Conservation (phyloP, 2,797 vertebrate genomes). For the Hyperoplus immaculatus region DNA sequence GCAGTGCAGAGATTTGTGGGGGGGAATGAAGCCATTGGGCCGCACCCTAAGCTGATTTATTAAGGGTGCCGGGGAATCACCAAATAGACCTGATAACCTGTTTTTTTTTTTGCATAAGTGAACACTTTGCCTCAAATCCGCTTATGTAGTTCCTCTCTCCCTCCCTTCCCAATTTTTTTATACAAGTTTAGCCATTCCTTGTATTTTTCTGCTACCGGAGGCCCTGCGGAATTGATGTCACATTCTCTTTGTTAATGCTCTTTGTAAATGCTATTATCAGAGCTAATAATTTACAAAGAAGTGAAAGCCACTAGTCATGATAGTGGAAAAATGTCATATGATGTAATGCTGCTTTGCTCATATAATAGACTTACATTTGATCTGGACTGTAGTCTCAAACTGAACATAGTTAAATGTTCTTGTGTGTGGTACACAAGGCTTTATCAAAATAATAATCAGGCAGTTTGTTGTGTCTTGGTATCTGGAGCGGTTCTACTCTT, state of each 20-base stretch:
- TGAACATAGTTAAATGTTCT: neutral
- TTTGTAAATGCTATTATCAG: constrained; percentile 45
- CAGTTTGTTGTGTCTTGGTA: neutral
- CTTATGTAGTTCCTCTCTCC: constrained; percentile 61
- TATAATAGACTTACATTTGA: neutral
- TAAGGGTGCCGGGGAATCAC: constrained; percentile 86
- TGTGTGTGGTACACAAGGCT: constrained; percentile 1
- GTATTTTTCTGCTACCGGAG: constrained; percentile 42
- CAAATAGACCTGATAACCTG: constrained; percentile 88
- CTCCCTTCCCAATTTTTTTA: constrained; percentile 4
- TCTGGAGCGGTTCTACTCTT: neutral
- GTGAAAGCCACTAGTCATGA: constrained; percentile 22
- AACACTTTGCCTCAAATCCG: constrained; percentile 85
- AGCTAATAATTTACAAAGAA: constrained; percentile 46
- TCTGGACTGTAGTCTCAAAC: neutral
- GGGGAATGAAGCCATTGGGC: constrained; percentile 85
- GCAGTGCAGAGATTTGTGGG: constrained; percentile 87
- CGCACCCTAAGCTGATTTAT: constrained; percentile 88
- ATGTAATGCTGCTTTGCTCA: constrained; percentile 30
- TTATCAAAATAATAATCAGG: constrained; percentile 4
- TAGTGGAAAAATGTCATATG: constrained; percentile 11
- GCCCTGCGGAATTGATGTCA: constrained; percentile 31
- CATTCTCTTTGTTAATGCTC: constrained; percentile 46
- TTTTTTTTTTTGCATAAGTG: constrained; percentile 88
- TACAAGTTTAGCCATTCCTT: constrained; percentile 61